A percentile compares a stretch with the other conserved stretches of the same genome.
Conservation (phyloP, 2,888 invertebrate genomes). For the Aspidiotus destructor region DNA sequence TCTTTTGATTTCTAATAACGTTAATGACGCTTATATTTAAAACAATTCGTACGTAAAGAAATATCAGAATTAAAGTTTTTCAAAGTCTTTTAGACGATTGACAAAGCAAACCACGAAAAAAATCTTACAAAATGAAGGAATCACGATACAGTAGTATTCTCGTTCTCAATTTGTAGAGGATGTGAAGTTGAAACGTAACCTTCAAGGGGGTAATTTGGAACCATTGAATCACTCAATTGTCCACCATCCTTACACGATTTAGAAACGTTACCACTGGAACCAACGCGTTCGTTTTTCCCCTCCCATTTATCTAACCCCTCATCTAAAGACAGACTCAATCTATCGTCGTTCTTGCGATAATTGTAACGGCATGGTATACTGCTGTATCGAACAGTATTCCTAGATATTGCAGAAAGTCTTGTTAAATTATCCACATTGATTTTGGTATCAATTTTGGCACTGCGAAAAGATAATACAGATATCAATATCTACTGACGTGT, state of each 20-base stretch:
- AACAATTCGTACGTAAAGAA: not conserved
- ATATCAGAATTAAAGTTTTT: not conserved
- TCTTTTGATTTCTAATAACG: not conserved
- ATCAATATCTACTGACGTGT: not conserved
- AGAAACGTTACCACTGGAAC: conserved; percentile 9
- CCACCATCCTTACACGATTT: conserved; percentile 12
- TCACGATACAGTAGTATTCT: too few relatives aligned
- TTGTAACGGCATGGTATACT: conserved; percentile 19
- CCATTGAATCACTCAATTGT: conserved; percentile 18
- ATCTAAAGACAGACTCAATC: conserved; percentile 13
- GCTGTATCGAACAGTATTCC: conserved; percentile 11
- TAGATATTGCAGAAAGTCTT: conserved; percentile 9
- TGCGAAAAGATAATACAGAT: not conserved
- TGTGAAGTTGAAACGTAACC: not conserved
- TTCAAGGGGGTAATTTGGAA: conserved; percentile 11
- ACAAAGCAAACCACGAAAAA: not conserved
- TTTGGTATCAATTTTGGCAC: conserved; percentile 15
- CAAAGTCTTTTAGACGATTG: not conserved
- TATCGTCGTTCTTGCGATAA: conserved; percentile 12
- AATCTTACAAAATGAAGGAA: too few relatives aligned
- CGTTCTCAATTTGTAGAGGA: not conserved
- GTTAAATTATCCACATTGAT: conserved; percentile 7
- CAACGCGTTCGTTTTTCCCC: not conserved
- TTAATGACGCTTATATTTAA: too few relatives aligned
- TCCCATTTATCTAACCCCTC: conserved; percentile 20